Evolutionary conservation across 2,113 vertebrate genomes (phyloP).

Genomic region (Anolis carolinensis): DNA sequence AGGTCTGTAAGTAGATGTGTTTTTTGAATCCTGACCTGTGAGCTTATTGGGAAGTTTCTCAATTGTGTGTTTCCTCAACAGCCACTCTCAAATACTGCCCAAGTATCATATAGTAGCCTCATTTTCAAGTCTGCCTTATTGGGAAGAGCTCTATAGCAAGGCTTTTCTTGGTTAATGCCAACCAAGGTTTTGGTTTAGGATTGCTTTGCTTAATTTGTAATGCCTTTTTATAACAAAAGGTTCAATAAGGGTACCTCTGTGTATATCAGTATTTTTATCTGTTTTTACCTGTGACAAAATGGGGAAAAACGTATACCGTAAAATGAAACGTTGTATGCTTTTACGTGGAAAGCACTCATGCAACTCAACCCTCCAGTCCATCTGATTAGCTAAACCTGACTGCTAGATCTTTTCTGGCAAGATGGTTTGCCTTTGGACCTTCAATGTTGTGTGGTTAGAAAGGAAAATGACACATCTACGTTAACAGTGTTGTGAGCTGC

Average conservation of each 20-base stretch:
- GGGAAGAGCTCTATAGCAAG: slow-evolving; percentile 41
- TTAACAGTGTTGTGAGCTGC: slow-evolving; percentile 47
- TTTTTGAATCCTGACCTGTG: neutral
- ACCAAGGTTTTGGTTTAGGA: neutral
- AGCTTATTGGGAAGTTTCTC: slow-evolving; percentile 3
- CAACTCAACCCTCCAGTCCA: slow-evolving; percentile 26
- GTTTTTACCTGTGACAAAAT: slow-evolving; percentile 66
- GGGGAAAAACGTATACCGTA: slow-evolving; percentile 39
- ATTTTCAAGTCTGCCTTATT: slow-evolving; percentile 61
- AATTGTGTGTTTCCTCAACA: slow-evolving; percentile 16
- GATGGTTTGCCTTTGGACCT: slow-evolving; percentile 51
- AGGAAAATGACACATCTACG: slow-evolving; percentile 40
- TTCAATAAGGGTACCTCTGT: slow-evolving; percentile 59
- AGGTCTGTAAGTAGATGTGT: neutral
- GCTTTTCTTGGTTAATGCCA: slow-evolving; percentile 52
- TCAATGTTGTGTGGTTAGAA: slow-evolving; percentile 34
- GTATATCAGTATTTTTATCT: slow-evolving; percentile 70
- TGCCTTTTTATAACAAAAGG: slow-evolving; percentile 60
- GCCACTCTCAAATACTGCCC: slow-evolving; percentile 6
- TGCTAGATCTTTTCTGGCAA: slow-evolving; percentile 16
- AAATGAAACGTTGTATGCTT: slow-evolving; percentile 40
- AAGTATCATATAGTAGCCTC: slow-evolving; percentile 37
- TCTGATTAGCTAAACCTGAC: slow-evolving; percentile 39
- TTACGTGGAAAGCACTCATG: slow-evolving; percentile 20
- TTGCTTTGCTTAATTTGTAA: slow-evolving; percentile 60